Evolutionary conservation across 2,888 invertebrate species (phyloP), one percentile per base, ranked within the genome.

Genomic region (Hyles lineata): DNA sequence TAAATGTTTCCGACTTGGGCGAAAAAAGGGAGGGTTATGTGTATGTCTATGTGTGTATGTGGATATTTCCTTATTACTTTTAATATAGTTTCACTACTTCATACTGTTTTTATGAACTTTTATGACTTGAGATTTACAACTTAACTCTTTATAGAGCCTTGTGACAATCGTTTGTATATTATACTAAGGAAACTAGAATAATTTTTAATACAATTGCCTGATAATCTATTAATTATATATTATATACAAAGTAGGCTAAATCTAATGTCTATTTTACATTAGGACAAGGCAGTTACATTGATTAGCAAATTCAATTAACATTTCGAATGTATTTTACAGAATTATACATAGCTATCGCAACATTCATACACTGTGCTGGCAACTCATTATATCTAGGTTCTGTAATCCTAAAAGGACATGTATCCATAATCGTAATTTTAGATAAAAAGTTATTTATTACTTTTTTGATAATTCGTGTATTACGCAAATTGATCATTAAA

Each of bases 241-340:
- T 43, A 43, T 43, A 23, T 43, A 67, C 67, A 67, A 23, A 8
- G 23, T 50, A 67, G 50, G 67, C 50, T 67, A 67, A 67, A 15
- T 43, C 67, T 67, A 67, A 67, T 23, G 17, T 11, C 50, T 67
- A 17, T 50, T 67, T 23, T 43, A 67, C 67, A 67, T 23, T n/a
- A 50, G 23, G 67, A 15, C 43, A 67, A 43, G 50, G 17, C 23
- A 60, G 60, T 11, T 4, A 23, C 4, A 7, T 60, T 5, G 4
- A 60, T 6, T 29, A 15, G 17, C 11, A 59, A 55, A 17, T 15
- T 11, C 17, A 52, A 17, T 5, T 17, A 52, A 15, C 52, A 55
- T 15, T 43, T 43, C 2, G 43, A 43, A 15, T 43, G 15, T 15
- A 43, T 11, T 35, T 11, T 43, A 43, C 11, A 3, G 43, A 11